A percentile compares a stretch with the other conserved stretches of the same genome.
Conservation (phyloP, 2,888 invertebrate species). For the Drosophila fulvimacula region DNA sequence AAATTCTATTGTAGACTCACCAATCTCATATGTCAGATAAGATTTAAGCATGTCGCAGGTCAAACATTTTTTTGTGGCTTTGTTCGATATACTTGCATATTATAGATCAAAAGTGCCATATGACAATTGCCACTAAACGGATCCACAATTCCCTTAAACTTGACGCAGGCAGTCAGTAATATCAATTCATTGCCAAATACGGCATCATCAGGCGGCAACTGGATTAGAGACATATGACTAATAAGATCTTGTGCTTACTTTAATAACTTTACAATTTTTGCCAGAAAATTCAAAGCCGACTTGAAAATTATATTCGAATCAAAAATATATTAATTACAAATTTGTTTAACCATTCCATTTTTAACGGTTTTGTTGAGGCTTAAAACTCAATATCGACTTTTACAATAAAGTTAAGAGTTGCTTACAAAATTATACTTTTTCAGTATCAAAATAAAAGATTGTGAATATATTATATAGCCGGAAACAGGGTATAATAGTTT, state of each 20-base stretch:
- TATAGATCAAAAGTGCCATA: slow-evolving; percentile 33
- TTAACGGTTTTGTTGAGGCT: too few species aligned
- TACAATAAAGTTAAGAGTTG: not conserved
- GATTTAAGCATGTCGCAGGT: slow-evolving; percentile 37
- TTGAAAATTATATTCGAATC: not conserved
- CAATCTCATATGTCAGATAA: slow-evolving; percentile 31
- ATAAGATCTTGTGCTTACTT: slow-evolving; percentile 6
- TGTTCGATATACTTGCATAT: slow-evolving; percentile 35
- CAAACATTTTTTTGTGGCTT: slow-evolving; percentile 21
- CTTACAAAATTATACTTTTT: not conserved
- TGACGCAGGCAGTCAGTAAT: slow-evolving; percentile 32
- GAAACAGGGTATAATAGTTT: too few species aligned
- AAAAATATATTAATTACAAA: not conserved
- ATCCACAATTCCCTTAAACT: slow-evolving; percentile 18
- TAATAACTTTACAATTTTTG: slow-evolving; percentile 46
- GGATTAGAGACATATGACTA: slow-evolving; percentile 41
- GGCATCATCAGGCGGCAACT: slow-evolving; percentile 46
- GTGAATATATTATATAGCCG: too few species aligned
- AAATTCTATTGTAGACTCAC: slow-evolving; percentile 38
- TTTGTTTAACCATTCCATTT: not conserved
- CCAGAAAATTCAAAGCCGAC: slow-evolving; percentile 27
- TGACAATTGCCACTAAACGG: slow-evolving; percentile 11
- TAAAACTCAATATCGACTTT: too few species aligned
- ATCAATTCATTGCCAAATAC: slow-evolving; percentile 42
- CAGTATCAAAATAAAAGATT: too few species aligned